phyloP scores from a whole-genome alignment of 2,888 invertebrate species.

The Noctua janthe region DNA sequence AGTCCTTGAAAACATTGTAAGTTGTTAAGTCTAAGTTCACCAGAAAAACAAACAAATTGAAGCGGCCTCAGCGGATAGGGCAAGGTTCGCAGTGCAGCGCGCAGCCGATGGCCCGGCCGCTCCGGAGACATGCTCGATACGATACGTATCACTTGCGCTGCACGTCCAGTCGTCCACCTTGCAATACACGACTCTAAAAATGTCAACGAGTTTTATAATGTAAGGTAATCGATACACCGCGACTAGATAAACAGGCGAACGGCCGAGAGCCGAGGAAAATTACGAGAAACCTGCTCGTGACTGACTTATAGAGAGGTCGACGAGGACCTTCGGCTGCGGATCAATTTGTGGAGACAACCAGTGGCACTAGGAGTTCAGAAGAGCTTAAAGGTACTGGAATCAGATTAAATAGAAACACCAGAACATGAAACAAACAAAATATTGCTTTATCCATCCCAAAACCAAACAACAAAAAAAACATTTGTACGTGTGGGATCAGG shows the following conservation, averaged over 20 bases:
- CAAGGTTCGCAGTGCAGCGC: slow-evolving; percentile 25
- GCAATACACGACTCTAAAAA: slow-evolving; percentile 64
- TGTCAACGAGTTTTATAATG: slow-evolving; percentile 69
- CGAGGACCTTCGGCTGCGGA: slow-evolving; percentile 24
- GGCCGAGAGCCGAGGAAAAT: slow-evolving; percentile 38
- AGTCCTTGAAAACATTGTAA: slow-evolving; percentile 4
- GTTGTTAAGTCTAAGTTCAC: slow-evolving; percentile 2
- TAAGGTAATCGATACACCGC: slow-evolving; percentile 65
- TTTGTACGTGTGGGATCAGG: neutral
- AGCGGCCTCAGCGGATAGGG: slow-evolving; percentile 8
- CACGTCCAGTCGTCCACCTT: slow-evolving; percentile 53
- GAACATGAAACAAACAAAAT: neutral
- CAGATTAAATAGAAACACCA: neutral
- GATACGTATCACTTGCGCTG: slow-evolving; percentile 29
- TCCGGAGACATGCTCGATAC: slow-evolving; percentile 28
- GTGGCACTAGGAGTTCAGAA: neutral
- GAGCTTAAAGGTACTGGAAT: neutral
- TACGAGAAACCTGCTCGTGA: slow-evolving; percentile 58
- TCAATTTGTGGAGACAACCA: neutral
- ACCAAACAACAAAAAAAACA: neutral
- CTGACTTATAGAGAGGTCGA: slow-evolving; percentile 35
- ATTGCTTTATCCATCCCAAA: neutral
- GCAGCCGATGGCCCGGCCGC: neutral
- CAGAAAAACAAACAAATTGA: neutral
- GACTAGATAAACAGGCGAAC: slow-evolving; percentile 60